These are phyloP conservation scores for Sebastes itinus DNA, from an alignment of 2,797 vertebrate species.

Conservation along the genomic window DNA sequence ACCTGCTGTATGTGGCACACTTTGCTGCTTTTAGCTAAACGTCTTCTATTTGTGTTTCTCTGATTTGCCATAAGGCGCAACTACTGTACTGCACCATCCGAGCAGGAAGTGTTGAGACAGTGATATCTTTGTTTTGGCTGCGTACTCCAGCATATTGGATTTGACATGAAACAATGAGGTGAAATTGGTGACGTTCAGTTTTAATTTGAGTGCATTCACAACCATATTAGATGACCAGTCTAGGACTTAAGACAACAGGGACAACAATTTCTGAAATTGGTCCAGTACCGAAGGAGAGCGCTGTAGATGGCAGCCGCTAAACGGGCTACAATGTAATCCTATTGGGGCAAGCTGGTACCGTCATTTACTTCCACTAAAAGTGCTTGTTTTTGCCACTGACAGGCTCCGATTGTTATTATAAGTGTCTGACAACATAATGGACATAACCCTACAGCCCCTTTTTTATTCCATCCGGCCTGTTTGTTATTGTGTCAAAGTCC, in stretches of 20 bases:
- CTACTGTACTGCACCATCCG: neutral
- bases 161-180: neutral
- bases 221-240: neutral
- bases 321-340: no score
- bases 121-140: neutral
- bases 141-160: neutral
- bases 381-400: neutral
- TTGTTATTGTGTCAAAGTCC: no score
- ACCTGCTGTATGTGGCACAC: slow-evolving; percentile 11
- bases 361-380: neutral
- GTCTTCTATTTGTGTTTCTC: neutral
- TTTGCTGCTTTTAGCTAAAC: slow-evolving; percentile 23
- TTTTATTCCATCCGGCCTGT: accelerated
- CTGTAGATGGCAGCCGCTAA: no score
- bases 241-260: neutral
- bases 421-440: neutral
- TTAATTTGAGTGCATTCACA: neutral
- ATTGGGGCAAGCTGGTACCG: neutral
- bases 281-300: neutral
- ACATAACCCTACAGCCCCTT: no score
- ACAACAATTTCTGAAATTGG: no score
- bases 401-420: neutral
- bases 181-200: neutral
- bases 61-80: neutral
- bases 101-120: neutral